These are phyloP conservation scores for Percina caprodes DNA, from an alignment of 2,113 vertebrate species.

Conservation along the genomic window DNA sequence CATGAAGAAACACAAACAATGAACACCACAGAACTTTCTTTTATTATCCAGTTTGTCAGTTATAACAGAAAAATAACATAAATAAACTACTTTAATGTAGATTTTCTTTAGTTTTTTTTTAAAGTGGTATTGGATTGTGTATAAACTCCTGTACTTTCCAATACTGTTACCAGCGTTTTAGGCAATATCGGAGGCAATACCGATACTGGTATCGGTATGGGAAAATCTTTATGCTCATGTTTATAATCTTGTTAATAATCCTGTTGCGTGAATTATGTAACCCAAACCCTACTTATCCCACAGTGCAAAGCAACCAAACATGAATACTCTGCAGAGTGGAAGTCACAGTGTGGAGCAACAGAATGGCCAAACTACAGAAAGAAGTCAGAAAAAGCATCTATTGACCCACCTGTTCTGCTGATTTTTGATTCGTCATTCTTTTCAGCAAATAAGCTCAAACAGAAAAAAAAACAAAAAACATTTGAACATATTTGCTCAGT, in stretches of 20 bases:
- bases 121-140: too few relatives aligned
- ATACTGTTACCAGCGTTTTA: too few relatives aligned
- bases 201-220: too few relatives aligned
- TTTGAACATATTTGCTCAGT: background rate
- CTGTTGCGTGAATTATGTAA: background rate
- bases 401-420: background rate
- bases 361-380: background rate
- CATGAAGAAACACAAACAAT: too few relatives aligned
- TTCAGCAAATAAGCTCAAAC: background rate
- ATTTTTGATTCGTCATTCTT: slow-evolving; percentile 1
- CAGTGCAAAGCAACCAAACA: background rate
- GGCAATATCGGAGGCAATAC: too few relatives aligned
- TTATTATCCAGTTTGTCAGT: too few relatives aligned
- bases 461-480: slow-evolving; percentile 15
- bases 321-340: background rate
- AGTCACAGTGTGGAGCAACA: background rate
- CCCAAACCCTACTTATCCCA: background rate
- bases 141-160: too few relatives aligned
- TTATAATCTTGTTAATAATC: background rate
- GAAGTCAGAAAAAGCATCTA: background rate
- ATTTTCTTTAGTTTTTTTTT: too few relatives aligned
- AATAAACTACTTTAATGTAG: too few relatives aligned
- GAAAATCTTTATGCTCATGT: background rate
- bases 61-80: too few relatives aligned
- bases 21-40: too few relatives aligned